Evolutionary conservation across 2,113 vertebrate genomes (phyloP), one percentile per base, ranked within the genome.

Genomic region (Lynx canadensis): DNA sequence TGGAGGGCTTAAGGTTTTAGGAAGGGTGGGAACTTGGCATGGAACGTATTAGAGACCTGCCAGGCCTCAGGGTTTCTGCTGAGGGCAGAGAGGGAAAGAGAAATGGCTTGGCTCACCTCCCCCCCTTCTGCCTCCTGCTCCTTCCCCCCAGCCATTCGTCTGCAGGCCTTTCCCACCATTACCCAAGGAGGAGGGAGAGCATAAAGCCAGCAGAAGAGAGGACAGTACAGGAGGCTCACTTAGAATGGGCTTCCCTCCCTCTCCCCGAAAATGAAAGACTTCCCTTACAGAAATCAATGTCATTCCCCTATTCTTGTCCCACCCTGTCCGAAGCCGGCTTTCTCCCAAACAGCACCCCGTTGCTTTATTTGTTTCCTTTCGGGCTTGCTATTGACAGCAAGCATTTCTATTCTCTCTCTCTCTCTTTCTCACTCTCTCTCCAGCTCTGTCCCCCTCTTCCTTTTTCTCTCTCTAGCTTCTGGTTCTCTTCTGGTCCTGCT

Each of bases 401-500:
- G 23, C 68, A 23, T 86, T 91, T 96, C 91, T 94, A 14, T 76
- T 68, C 19, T 27, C 12, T 33, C n/a, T 55, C 13, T 29, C 4
- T 8, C 18, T 15, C 55, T 63, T 1, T 50, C 12, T 76, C 36
- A 19, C 16, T 36, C 10, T 50, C 48, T 55, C 52, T 55, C 78
- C 52, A 41, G 29, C 23, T 83, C 69, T 63, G 68, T 52, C 50
- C 68, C 19, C 6, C 15, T 69, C 31, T 81, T 81, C 5, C 41
- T 81, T 60, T 91, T 33, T 41, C 48, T 91, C 33, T 97, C 36
- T 69, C 36, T 96, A 84, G 91, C 63, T 95, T 95, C 98, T 94
- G 95, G 87, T 98, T 90, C 92, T 90, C 66, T 2, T 83, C 95
- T 98, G 89, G 95, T 97, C 96, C 96, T 97, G 92, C 95, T 97